Conservation (phyloP, 1,140 invertebrate species). For the Papilio dardanus region DNA sequence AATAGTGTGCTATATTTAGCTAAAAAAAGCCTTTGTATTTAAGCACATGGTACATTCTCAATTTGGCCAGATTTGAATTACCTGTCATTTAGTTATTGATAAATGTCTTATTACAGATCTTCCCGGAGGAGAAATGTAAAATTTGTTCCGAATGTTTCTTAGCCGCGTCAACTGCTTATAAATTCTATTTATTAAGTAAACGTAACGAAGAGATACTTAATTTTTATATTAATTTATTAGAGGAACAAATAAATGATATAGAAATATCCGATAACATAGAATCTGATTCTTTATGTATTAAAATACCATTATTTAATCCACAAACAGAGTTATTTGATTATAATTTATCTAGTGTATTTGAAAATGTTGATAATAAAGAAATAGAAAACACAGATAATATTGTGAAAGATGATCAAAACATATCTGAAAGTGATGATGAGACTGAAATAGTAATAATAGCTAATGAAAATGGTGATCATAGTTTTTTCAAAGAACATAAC, state of each 20-base stretch:
- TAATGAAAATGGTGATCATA: conserved; percentile 49
- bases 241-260: conserved; percentile 50
- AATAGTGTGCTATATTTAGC: not conserved
- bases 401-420: conserved; percentile 23
- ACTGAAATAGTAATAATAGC: conserved; percentile 57
- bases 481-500: conserved; percentile 50
- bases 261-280: conserved; percentile 43
- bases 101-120: conserved; percentile 51
- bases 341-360: conserved; percentile 46
- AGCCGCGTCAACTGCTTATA: conserved; percentile 59
- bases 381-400: conserved; percentile 8
- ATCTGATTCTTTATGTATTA: conserved; percentile 56
- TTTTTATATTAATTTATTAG: conserved; percentile 59
- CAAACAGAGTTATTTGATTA: conserved; percentile 48
- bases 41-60: not conserved
- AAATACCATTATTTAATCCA: conserved; percentile 49
- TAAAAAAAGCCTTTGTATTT: not conserved
- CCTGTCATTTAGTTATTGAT: too few relatives aligned
- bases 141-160: conserved; percentile 66
- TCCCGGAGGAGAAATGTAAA: conserved; percentile 54
- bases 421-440: conserved; percentile 40
- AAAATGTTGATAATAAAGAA: conserved; percentile 26
- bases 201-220: conserved; percentile 57
- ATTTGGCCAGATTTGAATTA: not conserved
- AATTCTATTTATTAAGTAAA: conserved; percentile 61